A percentile compares a stretch with the other conserved stretches of the same genome.
phyloP scores from a whole-genome alignment of 2,797 vertebrate species.

The Rhynchotus rufescens region DNA sequence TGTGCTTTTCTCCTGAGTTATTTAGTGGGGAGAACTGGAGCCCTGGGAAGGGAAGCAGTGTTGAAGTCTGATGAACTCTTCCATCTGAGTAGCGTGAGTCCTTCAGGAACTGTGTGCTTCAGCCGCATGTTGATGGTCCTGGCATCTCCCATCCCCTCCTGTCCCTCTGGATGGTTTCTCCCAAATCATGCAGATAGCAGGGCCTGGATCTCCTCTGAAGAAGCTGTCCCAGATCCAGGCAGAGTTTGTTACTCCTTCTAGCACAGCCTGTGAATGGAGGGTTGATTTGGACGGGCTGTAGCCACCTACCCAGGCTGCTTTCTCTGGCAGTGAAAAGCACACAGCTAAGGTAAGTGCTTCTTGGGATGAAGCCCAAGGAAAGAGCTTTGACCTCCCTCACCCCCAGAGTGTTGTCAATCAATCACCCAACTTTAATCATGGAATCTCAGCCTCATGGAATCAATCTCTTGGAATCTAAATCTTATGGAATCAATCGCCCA shows the following conservation, averaged over 20 bases:
- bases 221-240: rapidly evolving
- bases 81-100: too few species aligned
- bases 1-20: neutral
- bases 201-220: neutral
- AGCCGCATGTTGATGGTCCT: rapidly evolving
- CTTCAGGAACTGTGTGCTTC: neutral
- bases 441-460: neutral
- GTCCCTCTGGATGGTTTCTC: neutral
- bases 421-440: neutral
- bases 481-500: neutral
- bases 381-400: neutral
- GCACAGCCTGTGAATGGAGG: rapidly evolving
- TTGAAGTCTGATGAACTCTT: neutral
- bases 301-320: neutral
- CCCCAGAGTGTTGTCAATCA: neutral
- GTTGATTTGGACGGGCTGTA: neutral
- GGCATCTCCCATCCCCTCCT: neutral
- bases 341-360: neutral
- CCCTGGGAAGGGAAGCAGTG: neutral
- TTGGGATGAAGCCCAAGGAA: neutral
- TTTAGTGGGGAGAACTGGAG: neutral
- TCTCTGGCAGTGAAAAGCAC: neutral
- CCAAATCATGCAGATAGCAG: neutral
- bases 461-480: too few species aligned
- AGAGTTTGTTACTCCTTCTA: rapidly evolving